phyloP scores from a whole-genome alignment of 2,888 invertebrate species.

The Linnaemya tessellans region DNA sequence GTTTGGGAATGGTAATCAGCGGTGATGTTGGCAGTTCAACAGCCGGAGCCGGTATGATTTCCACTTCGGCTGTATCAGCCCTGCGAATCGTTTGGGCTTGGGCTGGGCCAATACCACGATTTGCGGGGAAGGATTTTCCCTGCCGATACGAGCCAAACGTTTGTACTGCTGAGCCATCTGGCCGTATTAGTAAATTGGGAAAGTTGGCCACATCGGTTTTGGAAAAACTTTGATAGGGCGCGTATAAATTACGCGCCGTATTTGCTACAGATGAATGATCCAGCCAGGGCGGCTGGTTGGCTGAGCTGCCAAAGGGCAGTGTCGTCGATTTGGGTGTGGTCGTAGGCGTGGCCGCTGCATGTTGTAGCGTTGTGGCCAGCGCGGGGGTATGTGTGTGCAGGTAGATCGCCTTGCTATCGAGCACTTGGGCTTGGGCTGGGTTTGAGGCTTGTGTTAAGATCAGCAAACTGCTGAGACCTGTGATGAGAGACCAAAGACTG shows the following conservation, averaged over 20 bases:
- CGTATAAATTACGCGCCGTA: slow-evolving; percentile 82
- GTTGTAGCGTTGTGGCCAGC: slow-evolving; percentile 50
- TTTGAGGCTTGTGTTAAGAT: slow-evolving; percentile 72
- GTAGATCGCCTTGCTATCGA: slow-evolving; percentile 75
- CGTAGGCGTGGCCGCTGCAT: slow-evolving; percentile 53
- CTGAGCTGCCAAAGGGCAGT: slow-evolving; percentile 72
- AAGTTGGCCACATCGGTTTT: slow-evolving; percentile 81
- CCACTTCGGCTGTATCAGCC: slow-evolving; percentile 76
- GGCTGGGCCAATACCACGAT: slow-evolving; percentile 12
- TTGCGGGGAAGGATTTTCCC: slow-evolving; percentile 66
- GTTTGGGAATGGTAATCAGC: slow-evolving; percentile 79
- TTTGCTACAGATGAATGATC: slow-evolving; percentile 66
- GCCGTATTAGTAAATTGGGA: slow-evolving; percentile 78
- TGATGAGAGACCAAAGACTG: slow-evolving; percentile 78
- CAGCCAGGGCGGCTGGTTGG: slow-evolving; percentile 77
- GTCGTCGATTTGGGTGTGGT: slow-evolving; percentile 68
- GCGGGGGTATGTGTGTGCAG: slow-evolving; percentile 33
- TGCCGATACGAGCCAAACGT: slow-evolving; percentile 82
- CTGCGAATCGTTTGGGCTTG: slow-evolving; percentile 76
- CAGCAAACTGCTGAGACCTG: slow-evolving; percentile 75
- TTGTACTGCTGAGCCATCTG: slow-evolving; percentile 80
- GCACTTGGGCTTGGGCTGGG: slow-evolving; percentile 74
- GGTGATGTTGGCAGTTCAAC: slow-evolving; percentile 77
- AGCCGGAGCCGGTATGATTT: slow-evolving; percentile 78
- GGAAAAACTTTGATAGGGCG: slow-evolving; percentile 81